Percentiles rank a stretch among this genome's conserved stretches.
These are phyloP conservation scores for Salticus scenicus DNA, from an alignment of 2,888 invertebrate species.

Conservation along the genomic window DNA sequence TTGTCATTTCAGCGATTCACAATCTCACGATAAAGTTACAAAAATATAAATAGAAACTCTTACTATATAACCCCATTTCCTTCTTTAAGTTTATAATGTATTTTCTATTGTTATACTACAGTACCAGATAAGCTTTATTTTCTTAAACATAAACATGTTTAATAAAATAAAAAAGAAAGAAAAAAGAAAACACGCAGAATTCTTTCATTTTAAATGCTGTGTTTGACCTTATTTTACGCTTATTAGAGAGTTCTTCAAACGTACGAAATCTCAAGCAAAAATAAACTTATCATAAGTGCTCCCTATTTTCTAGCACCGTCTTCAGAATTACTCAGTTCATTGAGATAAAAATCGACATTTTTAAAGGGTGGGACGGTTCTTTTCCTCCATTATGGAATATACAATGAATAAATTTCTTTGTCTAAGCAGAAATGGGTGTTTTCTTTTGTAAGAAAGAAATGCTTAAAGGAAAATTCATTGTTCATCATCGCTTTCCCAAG, in stretches of 20 bases:
- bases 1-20: too few relatives aligned
- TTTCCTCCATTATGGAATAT: slow-evolving; percentile 43
- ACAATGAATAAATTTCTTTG: slow-evolving; percentile 63
- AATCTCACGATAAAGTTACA: too few relatives aligned
- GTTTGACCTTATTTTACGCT: neutral
- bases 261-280: neutral
- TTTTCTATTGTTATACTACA: too few relatives aligned
- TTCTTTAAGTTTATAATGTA: too few relatives aligned
- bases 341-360: slow-evolving; percentile 51
- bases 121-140: too few relatives aligned
- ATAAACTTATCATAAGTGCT: neutral
- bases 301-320: neutral
- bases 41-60: too few relatives aligned
- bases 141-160: too few relatives aligned
- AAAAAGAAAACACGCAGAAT: neutral
- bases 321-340: slow-evolving; percentile 48
- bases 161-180: too few relatives aligned
- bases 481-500: slow-evolving; percentile 48
- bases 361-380: slow-evolving; percentile 47
- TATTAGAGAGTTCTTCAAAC: neutral
- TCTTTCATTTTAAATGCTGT: neutral
- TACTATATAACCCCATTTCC: too few relatives aligned
- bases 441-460: slow-evolving; percentile 63
- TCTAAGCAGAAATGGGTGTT: slow-evolving; percentile 63
- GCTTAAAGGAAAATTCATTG: slow-evolving; percentile 59